Conservation (phyloP, 2,888 invertebrate species). For the Poecilus cupreus region DNA sequence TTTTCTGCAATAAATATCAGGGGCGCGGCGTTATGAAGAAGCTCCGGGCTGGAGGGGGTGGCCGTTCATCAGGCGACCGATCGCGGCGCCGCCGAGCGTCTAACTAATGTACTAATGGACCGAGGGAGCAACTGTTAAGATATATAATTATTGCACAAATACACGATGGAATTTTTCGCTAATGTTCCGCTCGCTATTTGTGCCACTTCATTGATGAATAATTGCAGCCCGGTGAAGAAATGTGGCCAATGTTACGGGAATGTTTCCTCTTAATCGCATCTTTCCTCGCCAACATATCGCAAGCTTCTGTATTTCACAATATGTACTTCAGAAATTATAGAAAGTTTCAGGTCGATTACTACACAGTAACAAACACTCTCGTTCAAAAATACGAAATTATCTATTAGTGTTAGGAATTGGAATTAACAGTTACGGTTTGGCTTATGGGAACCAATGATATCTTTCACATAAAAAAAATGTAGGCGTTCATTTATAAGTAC, state of each 20-base stretch:
- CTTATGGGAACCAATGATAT: too few species aligned
- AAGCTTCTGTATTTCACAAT: neutral
- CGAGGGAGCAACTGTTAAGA: conserved; percentile 48
- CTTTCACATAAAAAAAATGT: too few species aligned
- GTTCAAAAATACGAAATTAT: too few species aligned
- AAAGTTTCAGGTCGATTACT: too few species aligned
- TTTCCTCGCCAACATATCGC: conserved; percentile 1
- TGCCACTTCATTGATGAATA: conserved; percentile 51
- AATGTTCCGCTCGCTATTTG: conserved; percentile 30
- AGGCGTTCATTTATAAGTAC: too few species aligned
- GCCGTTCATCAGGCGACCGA: conserved; percentile 46
- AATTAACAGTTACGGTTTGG: too few species aligned
- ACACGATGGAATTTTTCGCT: conserved; percentile 50
- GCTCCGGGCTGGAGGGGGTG: neutral
- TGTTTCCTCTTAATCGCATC: conserved; percentile 11
- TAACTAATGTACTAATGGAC: conserved; percentile 57
- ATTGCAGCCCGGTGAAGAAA: conserved; percentile 29
- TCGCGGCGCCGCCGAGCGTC: conserved; percentile 44
- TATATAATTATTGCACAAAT: conserved; percentile 58
- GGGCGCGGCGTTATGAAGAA: conserved; percentile 36
- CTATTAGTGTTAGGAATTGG: too few species aligned
- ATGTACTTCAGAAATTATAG: neutral
- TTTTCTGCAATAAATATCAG: conserved; percentile 53
- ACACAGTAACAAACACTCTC: too few species aligned
- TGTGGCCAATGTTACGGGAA: conserved; percentile 45